Percentiles rank a stretch among this genome's conserved stretches.
Evolutionary conservation across 2,113 vertebrate genomes (phyloP).

Genomic region (Orcinus orca): DNA sequence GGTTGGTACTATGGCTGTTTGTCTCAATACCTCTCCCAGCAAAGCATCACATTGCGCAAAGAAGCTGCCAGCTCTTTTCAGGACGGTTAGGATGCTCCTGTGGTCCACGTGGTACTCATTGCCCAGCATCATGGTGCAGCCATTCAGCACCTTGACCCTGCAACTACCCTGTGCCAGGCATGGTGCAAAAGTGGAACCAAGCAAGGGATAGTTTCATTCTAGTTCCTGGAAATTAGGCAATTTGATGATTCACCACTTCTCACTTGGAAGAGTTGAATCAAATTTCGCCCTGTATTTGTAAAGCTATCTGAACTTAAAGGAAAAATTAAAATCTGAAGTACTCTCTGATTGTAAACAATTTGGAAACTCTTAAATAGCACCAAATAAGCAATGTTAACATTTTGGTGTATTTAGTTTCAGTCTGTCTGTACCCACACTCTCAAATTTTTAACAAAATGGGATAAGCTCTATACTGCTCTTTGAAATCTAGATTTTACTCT

Average conservation of each 20-base stretch:
- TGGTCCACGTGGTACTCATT: fast-evolving
- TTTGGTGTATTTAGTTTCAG: not conserved
- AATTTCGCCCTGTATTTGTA: conserved; percentile 25
- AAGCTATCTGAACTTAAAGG: not conserved
- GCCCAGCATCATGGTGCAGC: fast-evolving
- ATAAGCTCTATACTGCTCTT: not conserved
- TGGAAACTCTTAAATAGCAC: not conserved
- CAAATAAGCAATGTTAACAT: not conserved
- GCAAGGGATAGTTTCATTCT: not conserved
- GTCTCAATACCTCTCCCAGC: not conserved
- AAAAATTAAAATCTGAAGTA: conserved; percentile 12
- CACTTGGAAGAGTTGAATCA: conserved; percentile 46
- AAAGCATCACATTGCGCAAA: not conserved
- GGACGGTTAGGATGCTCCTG: not conserved
- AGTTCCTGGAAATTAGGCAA: conserved; percentile 68
- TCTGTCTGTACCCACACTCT: not conserved
- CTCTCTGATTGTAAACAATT: not conserved
- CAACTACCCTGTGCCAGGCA: fast-evolving
- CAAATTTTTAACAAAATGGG: not conserved
- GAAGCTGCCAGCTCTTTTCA: too few relatives aligned
- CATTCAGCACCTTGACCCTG: not conserved
- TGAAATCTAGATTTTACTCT: not conserved
- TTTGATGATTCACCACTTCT: conserved; percentile 54
- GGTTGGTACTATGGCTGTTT: not conserved
- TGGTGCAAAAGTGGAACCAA: not conserved